Conservation (phyloP, 1,140 invertebrate genomes). For the Stenopsyche tienmushanensis region DNA sequence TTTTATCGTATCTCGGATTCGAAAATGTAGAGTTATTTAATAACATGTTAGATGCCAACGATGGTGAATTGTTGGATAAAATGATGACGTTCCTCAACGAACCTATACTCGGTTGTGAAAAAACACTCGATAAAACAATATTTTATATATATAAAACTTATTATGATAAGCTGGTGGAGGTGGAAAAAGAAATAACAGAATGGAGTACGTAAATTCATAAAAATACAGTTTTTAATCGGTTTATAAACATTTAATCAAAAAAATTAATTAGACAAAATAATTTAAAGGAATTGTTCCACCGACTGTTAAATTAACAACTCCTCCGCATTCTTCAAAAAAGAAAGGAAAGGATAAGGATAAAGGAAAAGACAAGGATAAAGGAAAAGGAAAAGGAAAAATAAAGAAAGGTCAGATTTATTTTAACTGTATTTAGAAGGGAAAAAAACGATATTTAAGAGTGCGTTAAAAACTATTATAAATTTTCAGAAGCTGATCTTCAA, state of each 20-base stretch:
- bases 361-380: conserved; percentile 26
- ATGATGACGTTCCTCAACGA: conserved; percentile 49
- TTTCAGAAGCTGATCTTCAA: neutral
- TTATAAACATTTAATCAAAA: neutral
- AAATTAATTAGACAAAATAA: neutral
- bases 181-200: conserved; percentile 52
- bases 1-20: conserved; percentile 48
- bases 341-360: conserved; percentile 31
- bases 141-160: conserved; percentile 52
- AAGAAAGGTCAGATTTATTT: too few species aligned
- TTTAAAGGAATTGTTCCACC: conserved; percentile 37
- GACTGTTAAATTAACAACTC: conserved; percentile 18
- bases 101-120: conserved; percentile 43
- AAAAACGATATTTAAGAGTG: neutral
- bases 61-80: conserved; percentile 48
- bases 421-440: too few species aligned
- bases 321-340: conserved; percentile 28
- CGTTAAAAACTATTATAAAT: neutral
- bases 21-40: conserved; percentile 48
- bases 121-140: conserved; percentile 44
- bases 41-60: conserved; percentile 48
- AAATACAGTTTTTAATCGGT: too few species aligned
- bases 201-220: conserved; percentile 44
- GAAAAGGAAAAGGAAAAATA: conserved; percentile 4
- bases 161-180: conserved; percentile 51